These are phyloP conservation scores for Micromussa lordhowensis DNA, from an alignment of 92 coral and sea anemone species.

Conservation along the genomic window DNA sequence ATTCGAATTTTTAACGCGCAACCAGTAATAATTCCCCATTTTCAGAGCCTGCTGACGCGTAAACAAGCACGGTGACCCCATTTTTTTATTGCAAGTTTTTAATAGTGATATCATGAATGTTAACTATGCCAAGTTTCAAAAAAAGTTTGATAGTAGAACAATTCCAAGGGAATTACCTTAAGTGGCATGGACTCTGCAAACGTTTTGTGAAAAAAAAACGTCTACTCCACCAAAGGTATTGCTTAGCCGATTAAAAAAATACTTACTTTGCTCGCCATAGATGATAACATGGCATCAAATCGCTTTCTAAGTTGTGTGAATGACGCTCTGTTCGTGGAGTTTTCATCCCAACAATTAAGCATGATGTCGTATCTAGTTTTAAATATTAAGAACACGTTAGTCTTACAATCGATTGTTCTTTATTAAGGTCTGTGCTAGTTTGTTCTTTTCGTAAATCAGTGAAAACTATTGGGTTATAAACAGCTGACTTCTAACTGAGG, in stretches of 20 bases:
- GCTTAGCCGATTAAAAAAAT: not conserved
- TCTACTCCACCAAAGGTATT: not conserved
- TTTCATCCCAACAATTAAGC: slow-evolving; percentile 93
- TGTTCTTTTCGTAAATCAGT: not conserved
- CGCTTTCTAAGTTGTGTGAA: slow-evolving; percentile 77
- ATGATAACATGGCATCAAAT: slow-evolving; percentile 88
- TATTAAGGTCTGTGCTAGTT: not conserved
- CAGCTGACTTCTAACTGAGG: not conserved
- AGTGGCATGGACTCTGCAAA: no score
- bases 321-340: slow-evolving; percentile 77
- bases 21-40: no score
- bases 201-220: not conserved
- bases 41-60: no score
- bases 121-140: no score
- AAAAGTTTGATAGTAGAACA: no score
- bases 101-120: no score
- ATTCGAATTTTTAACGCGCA: no score
- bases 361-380: slow-evolving; percentile 85
- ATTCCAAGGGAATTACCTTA: no score
- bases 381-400: not conserved
- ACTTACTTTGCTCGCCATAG: slow-evolving; percentile 84
- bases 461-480: not conserved
- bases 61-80: no score
- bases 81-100: no score
- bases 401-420: not conserved